phyloP scores from a whole-genome alignment of 1,140 invertebrate species.

The Pentalonia nigronervosa region DNA sequence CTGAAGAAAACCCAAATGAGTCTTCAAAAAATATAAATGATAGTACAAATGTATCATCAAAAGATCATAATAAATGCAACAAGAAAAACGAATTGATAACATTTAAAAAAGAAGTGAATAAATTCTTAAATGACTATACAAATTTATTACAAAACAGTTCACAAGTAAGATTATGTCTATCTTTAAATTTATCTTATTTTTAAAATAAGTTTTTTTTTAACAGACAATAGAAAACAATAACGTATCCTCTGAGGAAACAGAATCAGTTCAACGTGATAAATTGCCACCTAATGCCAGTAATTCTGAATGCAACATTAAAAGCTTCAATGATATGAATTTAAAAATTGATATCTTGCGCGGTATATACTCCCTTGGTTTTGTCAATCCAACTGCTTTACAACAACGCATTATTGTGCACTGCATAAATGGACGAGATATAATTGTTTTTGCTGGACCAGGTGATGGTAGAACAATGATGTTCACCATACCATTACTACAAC shows the following conservation, averaged over 20 bases:
- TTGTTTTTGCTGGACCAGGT: constrained; percentile 97
- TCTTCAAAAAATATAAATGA: neutral
- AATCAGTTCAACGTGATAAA: neutral
- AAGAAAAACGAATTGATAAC: neutral
- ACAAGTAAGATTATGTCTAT: neutral
- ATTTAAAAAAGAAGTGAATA: constrained; percentile 13
- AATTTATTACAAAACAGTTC: neutral
- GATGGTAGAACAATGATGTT: constrained; percentile 99
- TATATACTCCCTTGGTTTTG: constrained; percentile 99
- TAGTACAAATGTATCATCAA: neutral
- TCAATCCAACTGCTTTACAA: constrained; percentile 99
- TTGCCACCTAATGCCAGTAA: neutral
- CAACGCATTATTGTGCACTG: constrained; percentile 98
- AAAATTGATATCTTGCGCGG: constrained; percentile 95
- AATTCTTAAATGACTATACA: neutral
- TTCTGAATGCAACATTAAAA: constrained; percentile 67
- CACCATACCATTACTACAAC: constrained; percentile 97
- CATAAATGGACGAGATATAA: constrained; percentile 94
- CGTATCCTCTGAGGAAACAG: neutral
- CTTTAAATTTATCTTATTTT: neutral
- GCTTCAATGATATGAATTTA: constrained; percentile 98
- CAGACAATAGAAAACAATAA: neutral
- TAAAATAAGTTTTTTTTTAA: neutral
- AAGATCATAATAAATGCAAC: neutral
- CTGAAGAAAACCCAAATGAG: neutral